These are phyloP conservation scores for Acanthornis magna DNA, from an alignment of 2,797 vertebrate genomes.

Conservation along the genomic window DNA sequence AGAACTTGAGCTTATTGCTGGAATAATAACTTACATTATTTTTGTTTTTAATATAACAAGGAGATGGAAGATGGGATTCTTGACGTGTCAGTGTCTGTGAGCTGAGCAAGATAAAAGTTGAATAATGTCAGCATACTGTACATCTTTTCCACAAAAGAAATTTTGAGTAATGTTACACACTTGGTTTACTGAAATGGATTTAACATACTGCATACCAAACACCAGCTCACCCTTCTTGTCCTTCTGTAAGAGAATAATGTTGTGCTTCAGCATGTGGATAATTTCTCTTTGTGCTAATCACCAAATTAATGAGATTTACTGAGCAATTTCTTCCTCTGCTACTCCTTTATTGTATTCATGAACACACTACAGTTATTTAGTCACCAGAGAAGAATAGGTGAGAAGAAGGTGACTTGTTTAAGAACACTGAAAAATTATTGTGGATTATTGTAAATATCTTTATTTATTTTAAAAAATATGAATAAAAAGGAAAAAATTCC, in stretches of 20 bases:
- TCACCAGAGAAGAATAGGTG: neutral
- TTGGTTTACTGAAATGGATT: neutral
- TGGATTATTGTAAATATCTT: neutral
- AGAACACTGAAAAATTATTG: neutral
- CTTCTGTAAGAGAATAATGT: slow-evolving; percentile 7
- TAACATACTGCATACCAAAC: neutral
- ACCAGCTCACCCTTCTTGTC: neutral
- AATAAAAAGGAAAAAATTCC: neutral
- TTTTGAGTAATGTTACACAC: neutral
- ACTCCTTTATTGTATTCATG: neutral
- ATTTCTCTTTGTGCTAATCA: slow-evolving; percentile 17
- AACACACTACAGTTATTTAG: neutral
- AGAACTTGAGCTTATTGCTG: neutral
- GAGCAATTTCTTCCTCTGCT: neutral
- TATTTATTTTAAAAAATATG: neutral
- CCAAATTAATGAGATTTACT: slow-evolving; percentile 15
- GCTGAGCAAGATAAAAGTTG: neutral
- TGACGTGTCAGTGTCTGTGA: neutral
- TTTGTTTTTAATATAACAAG: neutral
- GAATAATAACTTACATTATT: neutral
- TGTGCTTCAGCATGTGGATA: slow-evolving; percentile 10
- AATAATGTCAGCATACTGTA: neutral
- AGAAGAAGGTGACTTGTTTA: neutral
- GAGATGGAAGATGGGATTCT: neutral
- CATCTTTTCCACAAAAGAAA: neutral